A percentile compares a stretch with the other conserved stretches of the same genome.
Evolutionary conservation across 1,140 invertebrate genomes (phyloP).

Genomic region (Philotrypesis tridentata): DNA sequence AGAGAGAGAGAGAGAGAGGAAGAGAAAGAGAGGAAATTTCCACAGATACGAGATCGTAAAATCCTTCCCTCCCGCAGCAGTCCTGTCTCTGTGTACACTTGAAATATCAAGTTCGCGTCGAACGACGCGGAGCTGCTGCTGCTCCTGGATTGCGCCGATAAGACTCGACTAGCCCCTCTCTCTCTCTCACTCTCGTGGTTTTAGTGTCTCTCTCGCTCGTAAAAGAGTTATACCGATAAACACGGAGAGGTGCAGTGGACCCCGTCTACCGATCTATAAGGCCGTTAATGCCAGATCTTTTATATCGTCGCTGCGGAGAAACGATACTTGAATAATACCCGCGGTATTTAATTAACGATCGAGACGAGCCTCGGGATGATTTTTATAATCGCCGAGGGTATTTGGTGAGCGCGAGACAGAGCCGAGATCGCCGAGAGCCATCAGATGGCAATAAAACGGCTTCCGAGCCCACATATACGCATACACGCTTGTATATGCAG

Average conservation of each 20-base stretch:
- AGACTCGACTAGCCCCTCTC: constrained; percentile 10
- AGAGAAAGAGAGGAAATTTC: constrained; percentile 8
- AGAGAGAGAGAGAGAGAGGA: neutral
- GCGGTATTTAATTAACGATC: constrained; percentile 44
- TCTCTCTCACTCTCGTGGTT: constrained; percentile 18
- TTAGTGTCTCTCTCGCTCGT: constrained; percentile 21
- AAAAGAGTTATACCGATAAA: constrained; percentile 49
- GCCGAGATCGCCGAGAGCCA: neutral
- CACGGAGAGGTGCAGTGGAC: constrained; percentile 25
- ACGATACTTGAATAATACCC: constrained; percentile 41
- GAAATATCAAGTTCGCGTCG: constrained; percentile 43
- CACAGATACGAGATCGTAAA: constrained; percentile 37
- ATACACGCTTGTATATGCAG: too few relatives aligned
- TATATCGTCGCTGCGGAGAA: constrained; percentile 15
- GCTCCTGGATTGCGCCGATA: constrained; percentile 45
- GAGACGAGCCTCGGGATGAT: neutral
- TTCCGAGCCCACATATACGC: neutral
- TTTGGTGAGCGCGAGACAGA: neutral
- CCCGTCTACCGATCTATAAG: constrained; percentile 44
- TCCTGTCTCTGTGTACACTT: constrained; percentile 20
- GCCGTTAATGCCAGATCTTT: constrained; percentile 43
- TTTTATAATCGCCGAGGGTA: constrained; percentile 29
- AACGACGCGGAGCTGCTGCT: neutral
- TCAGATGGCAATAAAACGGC: neutral
- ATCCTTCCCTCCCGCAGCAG: constrained; percentile 11